Percentiles rank a stretch among this genome's conserved stretches.
phyloP scores from a whole-genome alignment of 2,888 invertebrate species.

The Epicampocera succincta region DNA sequence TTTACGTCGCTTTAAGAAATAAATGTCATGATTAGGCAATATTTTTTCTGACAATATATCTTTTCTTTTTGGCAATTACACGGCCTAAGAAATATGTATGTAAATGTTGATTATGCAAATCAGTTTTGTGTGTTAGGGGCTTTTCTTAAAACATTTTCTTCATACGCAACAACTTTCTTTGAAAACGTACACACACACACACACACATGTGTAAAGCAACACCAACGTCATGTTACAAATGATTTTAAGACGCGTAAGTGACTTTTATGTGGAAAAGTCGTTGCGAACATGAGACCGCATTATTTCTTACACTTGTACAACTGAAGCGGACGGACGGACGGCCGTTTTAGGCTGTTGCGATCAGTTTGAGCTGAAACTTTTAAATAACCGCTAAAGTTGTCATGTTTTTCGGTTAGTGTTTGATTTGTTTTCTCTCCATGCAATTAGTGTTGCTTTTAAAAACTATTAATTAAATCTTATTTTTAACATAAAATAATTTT shows the following conservation, averaged over 20 bases:
- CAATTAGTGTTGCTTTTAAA: conserved; percentile 59
- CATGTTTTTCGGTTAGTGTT: conserved; percentile 31
- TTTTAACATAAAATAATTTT: conserved; percentile 44
- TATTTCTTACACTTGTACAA: conserved; percentile 42
- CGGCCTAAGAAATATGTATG: conserved; percentile 33
- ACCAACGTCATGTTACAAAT: conserved; percentile 3
- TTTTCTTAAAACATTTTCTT: conserved; percentile 1
- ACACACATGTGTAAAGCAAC: not conserved
- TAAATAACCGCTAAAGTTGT: conserved; percentile 5
- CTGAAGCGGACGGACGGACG: not conserved
- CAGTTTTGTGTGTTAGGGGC: not conserved
- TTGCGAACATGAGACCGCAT: conserved; percentile 38
- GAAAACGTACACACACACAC: too few relatives aligned
- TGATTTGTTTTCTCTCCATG: conserved; percentile 35
- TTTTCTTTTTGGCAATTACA: conserved; percentile 45
- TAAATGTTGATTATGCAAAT: conserved; percentile 50
- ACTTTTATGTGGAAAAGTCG: conserved; percentile 6
- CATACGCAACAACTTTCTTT: conserved; percentile 61
- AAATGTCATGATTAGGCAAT: conserved; percentile 45
- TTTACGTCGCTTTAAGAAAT: conserved; percentile 8
- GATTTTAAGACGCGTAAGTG: conserved; percentile 28
- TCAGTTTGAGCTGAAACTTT: too few relatives aligned
- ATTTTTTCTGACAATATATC: conserved; percentile 26
- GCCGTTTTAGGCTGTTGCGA: conserved; percentile 32
- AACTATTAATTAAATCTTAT: conserved; percentile 59